phyloP scores from a whole-genome alignment of 2,888 invertebrate genomes.

The Theristus sp. region DNA sequence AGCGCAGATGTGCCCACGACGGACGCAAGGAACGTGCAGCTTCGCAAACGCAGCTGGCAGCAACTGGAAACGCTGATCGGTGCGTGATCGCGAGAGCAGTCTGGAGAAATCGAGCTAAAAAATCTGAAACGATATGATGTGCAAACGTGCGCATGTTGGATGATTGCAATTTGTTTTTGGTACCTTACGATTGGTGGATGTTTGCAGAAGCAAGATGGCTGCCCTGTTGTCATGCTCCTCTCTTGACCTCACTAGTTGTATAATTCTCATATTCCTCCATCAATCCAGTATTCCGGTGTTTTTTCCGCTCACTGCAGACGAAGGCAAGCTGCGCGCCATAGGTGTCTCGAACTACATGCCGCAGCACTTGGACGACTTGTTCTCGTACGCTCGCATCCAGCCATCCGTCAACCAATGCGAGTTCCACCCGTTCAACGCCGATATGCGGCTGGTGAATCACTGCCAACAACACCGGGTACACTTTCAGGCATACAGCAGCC shows the following conservation, averaged over 20 bases:
- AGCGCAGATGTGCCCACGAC: conserved; percentile 39
- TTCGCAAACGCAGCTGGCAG: conserved; percentile 49
- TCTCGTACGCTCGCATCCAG: conserved; percentile 38
- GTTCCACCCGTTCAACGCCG: conserved; percentile 55
- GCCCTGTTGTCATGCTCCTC: too few species aligned
- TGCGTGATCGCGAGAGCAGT: conserved; percentile 26
- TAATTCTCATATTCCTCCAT: too few species aligned
- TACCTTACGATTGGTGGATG: too few species aligned
- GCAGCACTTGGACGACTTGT: conserved; percentile 47
- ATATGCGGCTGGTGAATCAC: conserved; percentile 43
- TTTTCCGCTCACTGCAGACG: too few species aligned
- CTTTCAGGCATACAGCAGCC: conserved; percentile 52
- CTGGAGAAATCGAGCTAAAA: too few species aligned
- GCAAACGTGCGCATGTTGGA: too few species aligned
- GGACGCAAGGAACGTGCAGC: conserved; percentile 39
- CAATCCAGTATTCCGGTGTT: too few species aligned
- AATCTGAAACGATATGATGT: too few species aligned
- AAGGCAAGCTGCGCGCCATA: conserved; percentile 44
- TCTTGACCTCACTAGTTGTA: too few species aligned
- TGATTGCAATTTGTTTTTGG: too few species aligned
- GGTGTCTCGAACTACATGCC: conserved; percentile 64
- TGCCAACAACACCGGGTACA: conserved; percentile 48
- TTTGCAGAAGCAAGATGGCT: too few species aligned
- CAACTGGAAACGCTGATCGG: conserved; percentile 44
- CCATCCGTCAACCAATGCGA: conserved; percentile 51